Percentiles rank a stretch among this genome's conserved stretches.
These are phyloP conservation scores for Auanema sp. DNA, from an alignment of 2,888 invertebrate genomes.

Conservation along the genomic window DNA sequence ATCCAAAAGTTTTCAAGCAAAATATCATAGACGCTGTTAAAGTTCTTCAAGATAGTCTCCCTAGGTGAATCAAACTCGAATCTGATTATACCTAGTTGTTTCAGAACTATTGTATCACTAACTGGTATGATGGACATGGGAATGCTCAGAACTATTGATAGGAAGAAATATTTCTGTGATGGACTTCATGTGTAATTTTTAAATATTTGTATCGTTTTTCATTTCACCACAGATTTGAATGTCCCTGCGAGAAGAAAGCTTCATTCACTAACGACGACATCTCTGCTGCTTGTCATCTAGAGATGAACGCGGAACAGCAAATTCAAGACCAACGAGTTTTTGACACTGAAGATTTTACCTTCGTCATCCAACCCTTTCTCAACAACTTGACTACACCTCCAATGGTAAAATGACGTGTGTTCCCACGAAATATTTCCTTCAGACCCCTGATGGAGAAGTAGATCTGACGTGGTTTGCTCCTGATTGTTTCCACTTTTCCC, in stretches of 20 bases:
- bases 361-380: conserved; percentile 55
- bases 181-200: conserved; percentile 37
- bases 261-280: conserved; percentile 43
- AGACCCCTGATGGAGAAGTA: conserved; percentile 26
- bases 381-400: conserved; percentile 41
- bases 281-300: conserved; percentile 34
- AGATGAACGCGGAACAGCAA: conserved; percentile 45
- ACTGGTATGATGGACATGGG: conserved; percentile 55
- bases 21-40: conserved; percentile 42
- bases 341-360: conserved; percentile 51
- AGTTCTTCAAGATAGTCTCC: conserved; percentile 47
- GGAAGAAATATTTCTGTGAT: conserved; percentile 45
- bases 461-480: conserved; percentile 51
- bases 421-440: neutral
- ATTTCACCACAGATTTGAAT: conserved; percentile 30
- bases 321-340: conserved; percentile 42
- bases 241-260: conserved; percentile 44
- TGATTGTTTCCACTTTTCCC: conserved; percentile 52
- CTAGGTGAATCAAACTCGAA: conserved; percentile 24
- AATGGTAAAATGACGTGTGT: conserved; percentile 11
- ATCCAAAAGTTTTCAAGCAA: conserved; percentile 32
- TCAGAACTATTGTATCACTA: conserved; percentile 16
- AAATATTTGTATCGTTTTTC: neutral
- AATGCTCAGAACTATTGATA: conserved; percentile 47
- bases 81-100: neutral